A percentile compares a stretch with the other conserved stretches of the same genome.
These are phyloP conservation scores for Drosophila persimilis DNA, from an alignment of 1,140 invertebrate genomes.

Conservation along the genomic window DNA sequence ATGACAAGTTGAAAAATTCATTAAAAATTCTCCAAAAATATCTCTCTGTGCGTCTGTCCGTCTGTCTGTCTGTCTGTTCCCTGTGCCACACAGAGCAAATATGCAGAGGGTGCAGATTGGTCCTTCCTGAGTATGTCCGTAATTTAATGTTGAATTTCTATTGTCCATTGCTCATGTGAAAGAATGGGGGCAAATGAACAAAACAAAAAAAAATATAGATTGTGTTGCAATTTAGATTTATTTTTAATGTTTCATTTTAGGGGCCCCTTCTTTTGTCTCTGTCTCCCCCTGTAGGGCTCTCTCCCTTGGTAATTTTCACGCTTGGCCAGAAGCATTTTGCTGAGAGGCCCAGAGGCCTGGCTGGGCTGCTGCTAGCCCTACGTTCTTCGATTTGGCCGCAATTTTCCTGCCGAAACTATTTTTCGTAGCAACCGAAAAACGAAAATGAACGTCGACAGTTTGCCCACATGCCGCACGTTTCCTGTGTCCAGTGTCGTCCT, in stretches of 20 bases:
- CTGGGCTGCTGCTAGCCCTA: constrained; percentile 16
- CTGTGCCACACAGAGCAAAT: constrained; percentile 6
- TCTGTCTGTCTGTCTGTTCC: background rate
- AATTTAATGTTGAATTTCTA: constrained; percentile 64
- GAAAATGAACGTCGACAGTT: constrained; percentile 53
- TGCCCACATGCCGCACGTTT: constrained; percentile 70
- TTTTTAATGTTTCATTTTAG: constrained; percentile 66
- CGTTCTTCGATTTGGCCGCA: constrained; percentile 62
- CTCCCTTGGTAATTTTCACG: constrained; percentile 53
- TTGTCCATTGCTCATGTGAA: constrained; percentile 42
- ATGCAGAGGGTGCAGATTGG: constrained; percentile 29
- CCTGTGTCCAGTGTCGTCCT: constrained; percentile 46
- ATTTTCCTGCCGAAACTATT: constrained; percentile 70
- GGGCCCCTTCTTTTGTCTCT: background rate
- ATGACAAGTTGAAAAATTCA: constrained; percentile 65
- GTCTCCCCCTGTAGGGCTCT: no score
- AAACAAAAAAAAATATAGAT: constrained; percentile 17
- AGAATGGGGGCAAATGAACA: constrained; percentile 6
- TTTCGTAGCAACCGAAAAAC: constrained; percentile 45
- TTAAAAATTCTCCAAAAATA: constrained; percentile 66
- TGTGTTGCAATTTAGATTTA: constrained; percentile 71
- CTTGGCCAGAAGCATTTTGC: constrained; percentile 51
- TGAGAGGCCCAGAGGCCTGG: constrained; percentile 28
- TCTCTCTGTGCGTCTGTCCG: constrained; percentile 40
- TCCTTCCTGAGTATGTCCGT: constrained; percentile 22